Conservation (phyloP, 1,140 invertebrate species). For the Eulimnadia texana region DNA sequence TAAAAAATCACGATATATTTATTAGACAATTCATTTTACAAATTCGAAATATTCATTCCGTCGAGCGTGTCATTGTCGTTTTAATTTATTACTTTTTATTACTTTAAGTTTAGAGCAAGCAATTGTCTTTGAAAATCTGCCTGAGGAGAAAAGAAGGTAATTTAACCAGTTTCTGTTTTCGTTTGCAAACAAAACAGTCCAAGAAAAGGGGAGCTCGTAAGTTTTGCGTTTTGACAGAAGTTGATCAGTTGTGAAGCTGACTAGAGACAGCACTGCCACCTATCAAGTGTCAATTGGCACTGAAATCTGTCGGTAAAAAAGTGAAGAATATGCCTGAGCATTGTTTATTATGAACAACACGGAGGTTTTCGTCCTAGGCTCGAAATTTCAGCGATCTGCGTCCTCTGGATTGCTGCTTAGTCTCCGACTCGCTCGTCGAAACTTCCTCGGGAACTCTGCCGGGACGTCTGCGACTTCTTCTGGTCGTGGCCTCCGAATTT, state of each 20-base stretch:
- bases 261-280: background rate
- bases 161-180: background rate
- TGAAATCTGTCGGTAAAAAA: background rate
- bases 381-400: background rate
- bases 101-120: no score
- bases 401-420: no score
- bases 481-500: background rate
- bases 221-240: background rate
- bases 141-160: background rate
- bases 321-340: background rate
- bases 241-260: background rate
- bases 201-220: background rate
- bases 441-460: background rate
- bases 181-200: background rate
- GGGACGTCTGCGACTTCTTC: background rate
- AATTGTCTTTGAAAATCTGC: background rate
- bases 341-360: background rate
- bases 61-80: no score
- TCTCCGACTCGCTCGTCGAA: background rate
- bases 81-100: no score
- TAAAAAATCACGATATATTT: no score
- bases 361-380: background rate
- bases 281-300: background rate
- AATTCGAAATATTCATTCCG: no score
- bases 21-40: no score